Base-by-base conservation (phyloP, 2,888 invertebrate species). In the Mycalesis mineus region DNA sequence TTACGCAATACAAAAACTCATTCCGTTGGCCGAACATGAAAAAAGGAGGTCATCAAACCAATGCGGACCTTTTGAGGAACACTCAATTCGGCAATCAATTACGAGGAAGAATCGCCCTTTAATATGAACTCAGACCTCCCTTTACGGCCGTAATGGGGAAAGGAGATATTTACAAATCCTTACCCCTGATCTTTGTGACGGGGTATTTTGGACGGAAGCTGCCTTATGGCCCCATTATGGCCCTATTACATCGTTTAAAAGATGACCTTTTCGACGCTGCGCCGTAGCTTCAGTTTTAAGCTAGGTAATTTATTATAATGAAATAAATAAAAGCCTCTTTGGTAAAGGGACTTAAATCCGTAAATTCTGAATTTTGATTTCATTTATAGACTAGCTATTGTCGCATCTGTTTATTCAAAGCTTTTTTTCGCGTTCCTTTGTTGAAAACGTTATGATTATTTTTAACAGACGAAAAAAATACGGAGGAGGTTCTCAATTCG, bases 1-100 rank as follows among this genome's bases (percentile, higher is more conserved):
- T 54, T 44, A 57, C 45, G 36, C 47, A 47, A 42, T 45, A 62
- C 57, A 60, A 51, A 48, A 45, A 13, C 44, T 39, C 55, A 11
- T 50, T 22, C 28, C 49, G 51, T 55, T 55, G 55, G 52, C 55
- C 52, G 48, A 48, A 51, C 45, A 31, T 44, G 45, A 45, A 42
- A 52, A 48, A 61, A 67, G 42, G 61, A 63, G 67, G 65, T 66
- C 67, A 66, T 66, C 62, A 64, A 65, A 63, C 62, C 64, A 63
- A 61, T 57, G 49, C 55, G 51, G 59, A 49, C 61, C 50, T 50
- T 22, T 45, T 51, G 58, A 60, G 62, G 64, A 62, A 55, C 61
- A 56, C 66, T 67, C 55, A 62, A 63, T 60, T 49, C 62, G 57
- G 55, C 61, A 58, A 64, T 68, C 67, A 67, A 68, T 67, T 67